phyloP scores from a whole-genome alignment of 2,113 vertebrate species.

The Maccullochella peelii region DNA sequence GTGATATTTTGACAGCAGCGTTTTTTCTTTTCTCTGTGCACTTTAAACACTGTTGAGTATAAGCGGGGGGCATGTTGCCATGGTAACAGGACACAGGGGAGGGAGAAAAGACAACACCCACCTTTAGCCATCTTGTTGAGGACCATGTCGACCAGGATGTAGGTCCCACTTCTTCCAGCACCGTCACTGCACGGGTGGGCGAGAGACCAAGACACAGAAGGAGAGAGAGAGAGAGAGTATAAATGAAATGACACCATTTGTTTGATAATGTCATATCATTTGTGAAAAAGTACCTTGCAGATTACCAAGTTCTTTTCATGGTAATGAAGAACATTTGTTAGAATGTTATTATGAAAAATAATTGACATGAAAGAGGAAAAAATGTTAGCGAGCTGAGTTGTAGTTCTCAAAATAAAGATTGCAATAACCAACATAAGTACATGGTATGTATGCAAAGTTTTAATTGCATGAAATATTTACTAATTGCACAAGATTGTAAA shows the following conservation, averaged over 20 bases:
- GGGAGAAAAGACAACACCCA: conserved; percentile 67
- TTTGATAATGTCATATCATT: not conserved
- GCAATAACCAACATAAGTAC: not conserved
- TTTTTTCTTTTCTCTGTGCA: not conserved
- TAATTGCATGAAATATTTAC: not conserved
- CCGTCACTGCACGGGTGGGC: conserved; percentile 87
- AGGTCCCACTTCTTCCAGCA: conserved; percentile 92
- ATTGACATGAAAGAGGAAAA: not conserved
- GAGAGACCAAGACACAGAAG: conserved; percentile 32
- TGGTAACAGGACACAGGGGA: not conserved
- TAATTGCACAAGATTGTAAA: not conserved
- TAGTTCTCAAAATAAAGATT: not conserved
- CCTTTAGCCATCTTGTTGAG: conserved; percentile 99
- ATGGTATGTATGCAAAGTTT: not conserved
- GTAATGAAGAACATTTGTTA: not conserved
- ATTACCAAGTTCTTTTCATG: not conserved
- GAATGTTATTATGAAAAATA: not conserved
- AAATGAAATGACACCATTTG: not conserved
- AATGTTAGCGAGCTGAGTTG: too few species aligned
- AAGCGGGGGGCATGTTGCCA: not conserved
- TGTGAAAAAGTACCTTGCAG: too few species aligned
- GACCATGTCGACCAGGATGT: conserved; percentile 97
- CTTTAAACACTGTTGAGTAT: not conserved
- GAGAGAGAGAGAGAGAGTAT: conserved; percentile 30
- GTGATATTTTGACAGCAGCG: not conserved